These are phyloP conservation scores for Lobophora halterata DNA, from an alignment of 2,888 invertebrate species.

Conservation along the genomic window DNA sequence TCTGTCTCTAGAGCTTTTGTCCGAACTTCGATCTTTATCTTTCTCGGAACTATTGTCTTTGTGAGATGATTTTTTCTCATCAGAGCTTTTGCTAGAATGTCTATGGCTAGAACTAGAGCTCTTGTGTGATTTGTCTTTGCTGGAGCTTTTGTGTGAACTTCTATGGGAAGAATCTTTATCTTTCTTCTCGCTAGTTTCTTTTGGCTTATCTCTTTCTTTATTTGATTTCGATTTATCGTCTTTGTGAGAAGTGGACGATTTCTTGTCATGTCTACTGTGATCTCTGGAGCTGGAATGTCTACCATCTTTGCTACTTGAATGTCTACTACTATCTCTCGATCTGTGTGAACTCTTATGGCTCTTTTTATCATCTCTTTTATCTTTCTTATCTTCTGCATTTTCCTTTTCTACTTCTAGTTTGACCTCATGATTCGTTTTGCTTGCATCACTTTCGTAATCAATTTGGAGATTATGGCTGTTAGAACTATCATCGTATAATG, in stretches of 20 bases:
- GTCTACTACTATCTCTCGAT: conserved; percentile 65
- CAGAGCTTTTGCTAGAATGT: conserved; percentile 59
- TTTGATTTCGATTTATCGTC: conserved; percentile 62
- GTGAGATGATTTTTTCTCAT: conserved; percentile 51
- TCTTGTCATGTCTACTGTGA: conserved; percentile 61
- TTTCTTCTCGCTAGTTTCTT: conserved; percentile 59
- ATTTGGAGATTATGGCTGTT: conserved; percentile 70
- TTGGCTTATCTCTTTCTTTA: conserved; percentile 56
- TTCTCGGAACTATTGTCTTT: conserved; percentile 48
- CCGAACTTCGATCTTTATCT: conserved; percentile 42
- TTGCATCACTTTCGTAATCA: conserved; percentile 73
- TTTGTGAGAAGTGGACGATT: conserved; percentile 55
- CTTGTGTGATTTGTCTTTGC: conserved; percentile 53
- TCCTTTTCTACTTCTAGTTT: conserved; percentile 63
- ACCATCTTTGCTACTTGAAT: conserved; percentile 67
- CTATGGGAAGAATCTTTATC: conserved; percentile 69
- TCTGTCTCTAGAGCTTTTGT: conserved; percentile 56
- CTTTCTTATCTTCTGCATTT: conserved; percentile 61
- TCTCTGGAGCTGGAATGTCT: conserved; percentile 66
- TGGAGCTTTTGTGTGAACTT: conserved; percentile 64
- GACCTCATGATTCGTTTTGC: conserved; percentile 61
- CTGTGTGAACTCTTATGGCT: conserved; percentile 65
- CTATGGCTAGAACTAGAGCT: conserved; percentile 59
- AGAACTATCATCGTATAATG: conserved; percentile 69
- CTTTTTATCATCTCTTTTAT: conserved; percentile 58